Evolutionary conservation across 1,140 invertebrate genomes (phyloP), one percentile per base, ranked within the genome.

Genomic region (Himalopsyche phryganea): DNA sequence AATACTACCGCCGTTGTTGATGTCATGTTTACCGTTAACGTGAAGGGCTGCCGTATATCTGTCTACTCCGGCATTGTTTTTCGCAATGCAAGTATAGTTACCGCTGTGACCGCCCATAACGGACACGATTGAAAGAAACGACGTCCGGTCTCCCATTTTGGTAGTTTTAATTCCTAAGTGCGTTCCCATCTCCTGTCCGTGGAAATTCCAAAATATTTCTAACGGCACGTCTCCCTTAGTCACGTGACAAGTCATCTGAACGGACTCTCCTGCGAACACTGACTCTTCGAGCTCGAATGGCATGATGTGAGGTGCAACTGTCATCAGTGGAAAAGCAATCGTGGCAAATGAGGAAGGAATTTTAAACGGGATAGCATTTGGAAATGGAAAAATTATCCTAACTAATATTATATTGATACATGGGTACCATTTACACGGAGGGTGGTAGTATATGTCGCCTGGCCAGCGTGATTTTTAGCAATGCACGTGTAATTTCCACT

Each of bases 21-120:
- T n/a, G 4, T 28, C 23, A 40, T 40, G 38, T 40, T 40, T 81
- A 86, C 85, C 85, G 71, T 86, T 85, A 52, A 87, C 81, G 65
- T 80, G 75, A 47, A 87, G 74, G 58, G 73, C 66, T 17, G 83
- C 77, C 4, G 83, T 81, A 63, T 81, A 78, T 68, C 78, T 77
- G 52, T 77, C 70, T 14, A 79, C 81, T 42, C 87, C 87, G 33
- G 86, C 88, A 41, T 73, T 74, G 72, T 94, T 94, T 63, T 81
- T 85, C 13, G 89, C 91, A 15, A 81, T 80, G 67, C 90, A 91
- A 15, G 85, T 89, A 66, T 89, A 90, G 69, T 89, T 87, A 36
- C 89, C 89, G 61, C 82, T 83, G 72, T 89, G 85, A 57, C 81
- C 78, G 52, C 85, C 83, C 67, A 82, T 83, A 2, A 88, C 85